A percentile compares a stretch with the other conserved stretches of the same genome.
These are phyloP conservation scores for Anodontia alba DNA, from an alignment of 2,888 invertebrate genomes.

Conservation along the genomic window DNA sequence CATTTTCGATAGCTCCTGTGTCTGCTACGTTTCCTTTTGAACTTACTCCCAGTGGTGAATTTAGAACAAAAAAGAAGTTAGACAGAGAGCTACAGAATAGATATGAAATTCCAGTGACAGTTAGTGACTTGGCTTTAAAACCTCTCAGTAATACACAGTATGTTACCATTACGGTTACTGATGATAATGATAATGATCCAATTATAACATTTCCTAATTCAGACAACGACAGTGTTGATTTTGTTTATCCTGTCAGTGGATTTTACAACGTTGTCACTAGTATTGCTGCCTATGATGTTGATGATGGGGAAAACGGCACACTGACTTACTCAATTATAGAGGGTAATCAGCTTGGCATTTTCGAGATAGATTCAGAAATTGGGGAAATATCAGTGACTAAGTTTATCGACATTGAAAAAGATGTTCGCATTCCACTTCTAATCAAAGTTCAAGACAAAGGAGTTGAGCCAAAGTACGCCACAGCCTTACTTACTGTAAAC, in stretches of 20 bases:
- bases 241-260: slow-evolving; percentile 45
- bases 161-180: slow-evolving; percentile 69
- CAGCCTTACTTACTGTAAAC: slow-evolving; percentile 32
- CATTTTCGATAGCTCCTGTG: slow-evolving; percentile 44
- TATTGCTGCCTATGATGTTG: slow-evolving; percentile 53
- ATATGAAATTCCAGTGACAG: slow-evolving; percentile 68
- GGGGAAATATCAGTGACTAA: slow-evolving; percentile 53
- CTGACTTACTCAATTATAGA: slow-evolving; percentile 43
- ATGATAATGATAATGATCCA: slow-evolving; percentile 76
- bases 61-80: slow-evolving; percentile 60
- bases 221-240: slow-evolving; percentile 67
- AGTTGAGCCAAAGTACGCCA: slow-evolving; percentile 25
- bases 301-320: slow-evolving; percentile 53
- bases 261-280: slow-evolving; percentile 52
- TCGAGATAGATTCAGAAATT: slow-evolving; percentile 50
- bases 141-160: slow-evolving; percentile 65
- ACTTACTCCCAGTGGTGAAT: slow-evolving; percentile 63
- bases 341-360: slow-evolving; percentile 55
- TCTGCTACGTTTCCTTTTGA: slow-evolving; percentile 65
- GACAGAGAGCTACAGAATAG: slow-evolving; percentile 68
- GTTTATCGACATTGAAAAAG: slow-evolving; percentile 42
- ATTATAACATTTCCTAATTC: slow-evolving; percentile 72
- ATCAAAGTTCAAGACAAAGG: slow-evolving; percentile 48
- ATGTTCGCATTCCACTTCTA: slow-evolving; percentile 28
- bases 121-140: slow-evolving; percentile 66